Percentiles rank a stretch among this genome's conserved stretches.
These are phyloP conservation scores for Neoseiulus cucumeris DNA, from an alignment of 1,140 invertebrate species.

Conservation along the genomic window DNA sequence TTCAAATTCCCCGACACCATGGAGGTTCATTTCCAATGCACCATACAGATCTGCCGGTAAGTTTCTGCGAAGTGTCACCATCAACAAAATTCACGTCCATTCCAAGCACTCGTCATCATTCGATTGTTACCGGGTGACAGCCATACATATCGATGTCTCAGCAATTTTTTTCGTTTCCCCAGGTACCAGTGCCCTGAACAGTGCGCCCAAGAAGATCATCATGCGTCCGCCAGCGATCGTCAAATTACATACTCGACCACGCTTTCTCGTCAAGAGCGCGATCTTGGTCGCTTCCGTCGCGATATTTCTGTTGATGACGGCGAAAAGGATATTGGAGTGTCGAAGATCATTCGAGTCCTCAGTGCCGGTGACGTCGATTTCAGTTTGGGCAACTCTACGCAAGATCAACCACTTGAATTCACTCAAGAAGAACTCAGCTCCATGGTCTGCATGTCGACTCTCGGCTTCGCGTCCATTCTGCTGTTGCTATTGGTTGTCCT, in stretches of 20 bases:
- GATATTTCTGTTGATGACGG: conserved; percentile 14
- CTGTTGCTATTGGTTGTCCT: conserved; percentile 55
- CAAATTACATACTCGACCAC: conserved; percentile 1
- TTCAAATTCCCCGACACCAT: conserved; percentile 24
- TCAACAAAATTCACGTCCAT: too few species aligned
- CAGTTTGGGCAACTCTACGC: conserved; percentile 38
- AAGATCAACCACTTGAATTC: conserved; percentile 23
- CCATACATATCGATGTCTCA: too few species aligned
- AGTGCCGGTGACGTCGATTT: conserved; percentile 66
- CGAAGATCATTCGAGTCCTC: conserved; percentile 40
- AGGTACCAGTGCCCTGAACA: conserved; percentile 22
- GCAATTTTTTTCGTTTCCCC: too few species aligned
- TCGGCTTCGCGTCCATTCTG: conserved; percentile 62
- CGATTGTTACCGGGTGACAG: too few species aligned
- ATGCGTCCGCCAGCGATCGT: background rate
- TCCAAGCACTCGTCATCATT: too few species aligned
- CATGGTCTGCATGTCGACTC: conserved; percentile 74
- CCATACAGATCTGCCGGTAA: conserved; percentile 23
- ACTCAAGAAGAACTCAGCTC: conserved; percentile 24
- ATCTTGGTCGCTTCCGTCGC: background rate
- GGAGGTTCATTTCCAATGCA: conserved; percentile 25
- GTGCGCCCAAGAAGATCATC: conserved; percentile 16
- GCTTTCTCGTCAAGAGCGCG: conserved; percentile 16
- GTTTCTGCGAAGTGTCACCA: background rate
- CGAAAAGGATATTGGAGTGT: conserved; percentile 21